phyloP scores from a whole-genome alignment of 2,113 vertebrate species.

The Ciconia boyciana region DNA sequence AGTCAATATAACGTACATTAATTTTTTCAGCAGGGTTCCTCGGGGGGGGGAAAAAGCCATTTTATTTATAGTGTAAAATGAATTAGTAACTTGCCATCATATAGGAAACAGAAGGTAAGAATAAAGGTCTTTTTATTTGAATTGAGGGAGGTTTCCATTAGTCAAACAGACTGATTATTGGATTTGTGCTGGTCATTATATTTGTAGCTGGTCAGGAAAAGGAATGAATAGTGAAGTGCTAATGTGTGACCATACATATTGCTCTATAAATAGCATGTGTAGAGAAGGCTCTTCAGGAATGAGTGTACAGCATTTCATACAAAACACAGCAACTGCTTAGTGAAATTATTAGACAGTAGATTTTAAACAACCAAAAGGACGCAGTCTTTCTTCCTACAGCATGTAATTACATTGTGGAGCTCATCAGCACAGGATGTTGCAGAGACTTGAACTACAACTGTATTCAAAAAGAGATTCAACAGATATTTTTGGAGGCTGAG shows the following conservation, averaged over 20 bases:
- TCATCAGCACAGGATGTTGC: background rate
- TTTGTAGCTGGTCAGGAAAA: background rate
- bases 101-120: background rate
- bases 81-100: background rate
- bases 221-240: background rate
- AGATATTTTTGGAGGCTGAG: background rate
- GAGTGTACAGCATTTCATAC: background rate
- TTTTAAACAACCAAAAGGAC: background rate
- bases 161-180: background rate
- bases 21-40: background rate
- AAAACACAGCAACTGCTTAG: background rate
- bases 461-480: background rate
- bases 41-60: background rate
- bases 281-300: background rate
- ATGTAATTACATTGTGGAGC: background rate
- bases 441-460: background rate
- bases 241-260: accelerated
- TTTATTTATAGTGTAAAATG: background rate
- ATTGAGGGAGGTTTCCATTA: background rate
- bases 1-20: background rate
- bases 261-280: background rate
- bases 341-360: background rate
- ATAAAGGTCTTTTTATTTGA: background rate
- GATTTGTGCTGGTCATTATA: background rate
- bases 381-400: background rate